These are phyloP conservation scores for Drosophila melanocephala DNA, from an alignment of 2,888 invertebrate genomes.

Conservation along the genomic window DNA sequence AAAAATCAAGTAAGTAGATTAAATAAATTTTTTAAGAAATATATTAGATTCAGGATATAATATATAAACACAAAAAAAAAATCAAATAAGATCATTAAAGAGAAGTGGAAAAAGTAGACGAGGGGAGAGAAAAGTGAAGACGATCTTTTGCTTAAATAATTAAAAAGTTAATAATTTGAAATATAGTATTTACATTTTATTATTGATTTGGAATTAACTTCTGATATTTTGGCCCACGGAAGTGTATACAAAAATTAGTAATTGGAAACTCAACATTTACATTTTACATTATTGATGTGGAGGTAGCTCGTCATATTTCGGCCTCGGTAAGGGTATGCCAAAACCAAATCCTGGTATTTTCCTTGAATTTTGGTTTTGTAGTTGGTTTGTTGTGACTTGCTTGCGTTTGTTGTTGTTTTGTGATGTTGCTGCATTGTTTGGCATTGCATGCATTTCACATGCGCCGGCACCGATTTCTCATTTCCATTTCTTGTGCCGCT, in stretches of 20 bases:
- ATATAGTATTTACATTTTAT: neutral
- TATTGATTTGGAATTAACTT: neutral
- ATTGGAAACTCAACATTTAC: neutral
- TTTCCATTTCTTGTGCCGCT: slow-evolving; percentile 62
- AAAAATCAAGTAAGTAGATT: neutral
- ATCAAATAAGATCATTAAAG: neutral
- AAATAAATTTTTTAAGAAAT: neutral
- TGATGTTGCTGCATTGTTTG: slow-evolving; percentile 42
- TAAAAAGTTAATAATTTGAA: neutral
- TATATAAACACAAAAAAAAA: neutral
- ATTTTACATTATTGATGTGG: neutral
- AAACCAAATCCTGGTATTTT: neutral
- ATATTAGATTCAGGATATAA: neutral
- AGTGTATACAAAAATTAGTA: neutral
- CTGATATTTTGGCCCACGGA: neutral
- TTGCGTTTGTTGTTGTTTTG: slow-evolving; percentile 31
- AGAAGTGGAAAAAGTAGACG: neutral
- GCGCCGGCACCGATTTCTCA: slow-evolving; percentile 59
- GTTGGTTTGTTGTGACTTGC: slow-evolving; percentile 22
- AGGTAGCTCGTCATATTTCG: neutral
- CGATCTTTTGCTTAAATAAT: neutral
- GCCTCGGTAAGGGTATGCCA: slow-evolving; percentile 17
- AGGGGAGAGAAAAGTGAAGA: neutral
- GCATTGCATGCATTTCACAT: slow-evolving; percentile 63
- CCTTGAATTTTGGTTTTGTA: slow-evolving; percentile 21